Percentiles rank a stretch among this genome's conserved stretches.
Evolutionary conservation across 2,888 invertebrate species (phyloP).

Genomic region (Panzeria rudis): DNA sequence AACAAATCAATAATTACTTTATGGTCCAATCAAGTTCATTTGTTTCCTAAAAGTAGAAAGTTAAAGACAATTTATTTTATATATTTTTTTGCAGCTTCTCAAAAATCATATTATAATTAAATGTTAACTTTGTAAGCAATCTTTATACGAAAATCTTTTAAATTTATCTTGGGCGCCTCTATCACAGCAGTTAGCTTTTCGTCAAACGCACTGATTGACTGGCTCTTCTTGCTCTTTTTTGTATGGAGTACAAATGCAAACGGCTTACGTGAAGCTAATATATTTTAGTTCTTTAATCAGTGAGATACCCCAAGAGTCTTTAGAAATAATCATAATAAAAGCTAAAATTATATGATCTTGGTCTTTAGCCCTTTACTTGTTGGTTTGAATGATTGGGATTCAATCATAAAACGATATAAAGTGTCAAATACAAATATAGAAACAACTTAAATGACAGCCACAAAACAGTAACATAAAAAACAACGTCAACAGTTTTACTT

Average conservation of each 20-base stretch:
- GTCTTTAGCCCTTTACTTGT: background rate
- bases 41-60: conserved; percentile 18
- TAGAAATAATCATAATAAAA: conserved; percentile 32
- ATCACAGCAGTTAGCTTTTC: conserved; percentile 70
- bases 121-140: conserved; percentile 25
- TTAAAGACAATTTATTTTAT: background rate
- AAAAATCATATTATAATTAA: conserved; percentile 15
- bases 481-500: conserved; percentile 44
- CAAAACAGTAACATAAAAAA: conserved; percentile 41
- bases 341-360: conserved; percentile 33
- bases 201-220: conserved; percentile 64
- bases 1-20: conserved; percentile 48
- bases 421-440: conserved; percentile 69
- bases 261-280: conserved; percentile 41
- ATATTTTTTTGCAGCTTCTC: conserved; percentile 46
- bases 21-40: conserved; percentile 37
- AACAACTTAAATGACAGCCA: conserved; percentile 61
- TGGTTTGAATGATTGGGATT: conserved; percentile 21
- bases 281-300: conserved; percentile 67
- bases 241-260: background rate
- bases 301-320: conserved; percentile 35
- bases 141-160: conserved; percentile 45
- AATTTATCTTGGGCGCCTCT: conserved; percentile 68
- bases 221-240: conserved; percentile 13
- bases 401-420: conserved; percentile 62